Percentiles rank a stretch among this genome's conserved stretches.
Evolutionary conservation across 1,140 invertebrate genomes (phyloP).

Genomic region (Orchestia grillus): DNA sequence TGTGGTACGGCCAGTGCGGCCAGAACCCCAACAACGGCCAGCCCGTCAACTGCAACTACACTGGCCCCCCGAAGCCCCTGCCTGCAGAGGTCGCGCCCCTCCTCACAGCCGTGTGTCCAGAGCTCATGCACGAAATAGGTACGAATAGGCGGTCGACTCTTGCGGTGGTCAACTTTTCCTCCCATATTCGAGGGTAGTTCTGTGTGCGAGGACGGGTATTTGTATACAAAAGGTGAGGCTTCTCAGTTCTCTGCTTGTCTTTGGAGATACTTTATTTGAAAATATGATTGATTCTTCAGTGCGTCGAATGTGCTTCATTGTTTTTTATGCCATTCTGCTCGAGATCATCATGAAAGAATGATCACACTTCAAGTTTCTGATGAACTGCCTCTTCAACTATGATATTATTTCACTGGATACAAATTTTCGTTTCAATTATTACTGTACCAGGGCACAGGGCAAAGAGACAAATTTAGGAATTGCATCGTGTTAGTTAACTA

Average conservation of each 20-base stretch:
- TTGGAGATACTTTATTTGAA: background rate
- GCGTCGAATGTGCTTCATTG: background rate
- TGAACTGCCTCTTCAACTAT: no score
- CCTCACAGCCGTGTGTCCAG: slow-evolving; percentile 57
- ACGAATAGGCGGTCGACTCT: background rate
- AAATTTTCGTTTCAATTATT: background rate
- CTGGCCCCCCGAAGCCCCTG: slow-evolving; percentile 79
- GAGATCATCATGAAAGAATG: no score
- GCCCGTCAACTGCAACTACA: slow-evolving; percentile 79
- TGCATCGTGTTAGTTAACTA: background rate
- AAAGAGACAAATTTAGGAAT: background rate
- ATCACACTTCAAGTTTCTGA: no score
- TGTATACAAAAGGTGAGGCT: background rate
- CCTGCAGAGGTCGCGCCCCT: slow-evolving; percentile 67
- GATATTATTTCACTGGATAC: no score
- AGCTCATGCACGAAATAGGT: slow-evolving; percentile 61
- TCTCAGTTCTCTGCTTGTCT: background rate
- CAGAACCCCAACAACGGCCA: slow-evolving; percentile 69
- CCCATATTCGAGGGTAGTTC: no score
- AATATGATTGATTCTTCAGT: background rate
- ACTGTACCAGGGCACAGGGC: background rate
- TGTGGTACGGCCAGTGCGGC: slow-evolving; percentile 84
- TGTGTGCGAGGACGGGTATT: background rate
- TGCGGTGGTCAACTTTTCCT: no score
- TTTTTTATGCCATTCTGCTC: no score